Evolutionary conservation across 2,113 vertebrate species (phyloP), one percentile per base, ranked within the genome.

Genomic region (Chascanopsetta lugubris): DNA sequence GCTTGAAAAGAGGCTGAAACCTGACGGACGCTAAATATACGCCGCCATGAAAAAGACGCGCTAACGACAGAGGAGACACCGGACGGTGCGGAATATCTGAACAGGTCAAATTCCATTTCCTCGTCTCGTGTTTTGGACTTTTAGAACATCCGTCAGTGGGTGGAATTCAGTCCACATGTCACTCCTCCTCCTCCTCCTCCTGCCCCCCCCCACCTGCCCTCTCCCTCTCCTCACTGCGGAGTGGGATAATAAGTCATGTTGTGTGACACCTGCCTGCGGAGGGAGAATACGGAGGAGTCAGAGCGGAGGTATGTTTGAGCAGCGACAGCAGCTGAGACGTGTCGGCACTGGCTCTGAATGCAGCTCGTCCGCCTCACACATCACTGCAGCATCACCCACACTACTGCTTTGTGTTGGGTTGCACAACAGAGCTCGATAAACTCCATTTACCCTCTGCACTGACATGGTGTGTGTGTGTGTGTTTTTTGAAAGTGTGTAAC

Each of bases 311-410:
- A 47, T 84, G 81, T 83, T 82, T 62, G 43, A 64, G 43, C 42
- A 67, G 50, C 57, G 79, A 77, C 72, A n/a, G 24, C 46, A 63
- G 57, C 32, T 2, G 3, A 45, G 67, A 43, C 86, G 2, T 80
- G 85, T 84, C 58, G 12, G 63, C 38, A 25, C 85, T 75, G 36
- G 84, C 66, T 71, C 48, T 76, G 65, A 84, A 77, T 85, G 81
- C 66, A 66, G 72, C 77, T 72, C 11, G 1, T 75, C 79, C 75
- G 74, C 72, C 65, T 84, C 32, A 0, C n/a, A 30, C 61, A 50
- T 25, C 27, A 36, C 20, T n/a, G n/a, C 29, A 60, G 27, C 69
- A 55, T 72, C 62, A 43, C 61, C 55, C 36, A 36, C 57, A 58
- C 17, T n/a, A 12, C n/a, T 45, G 15, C 36, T 47, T 45, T 61